Percentiles rank a stretch among this genome's conserved stretches.
phyloP scores from a whole-genome alignment of 2,113 vertebrate species.

The Helogale parvula region DNA sequence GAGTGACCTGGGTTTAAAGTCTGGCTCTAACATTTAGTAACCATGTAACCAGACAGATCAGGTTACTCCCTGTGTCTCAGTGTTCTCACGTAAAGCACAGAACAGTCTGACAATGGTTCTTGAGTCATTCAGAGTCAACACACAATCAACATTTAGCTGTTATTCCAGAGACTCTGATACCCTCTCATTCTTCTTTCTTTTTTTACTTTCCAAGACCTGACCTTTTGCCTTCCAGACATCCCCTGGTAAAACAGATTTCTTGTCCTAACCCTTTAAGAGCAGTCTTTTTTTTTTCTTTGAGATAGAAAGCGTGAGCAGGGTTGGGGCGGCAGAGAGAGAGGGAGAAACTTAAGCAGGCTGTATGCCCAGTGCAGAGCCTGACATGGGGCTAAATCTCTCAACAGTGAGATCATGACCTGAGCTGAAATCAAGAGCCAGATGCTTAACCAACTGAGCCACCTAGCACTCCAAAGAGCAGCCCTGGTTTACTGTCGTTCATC shows the following conservation, averaged over 20 bases:
- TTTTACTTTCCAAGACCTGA: background rate
- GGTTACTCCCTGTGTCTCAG: background rate
- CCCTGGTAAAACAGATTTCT: background rate
- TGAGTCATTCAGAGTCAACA: background rate
- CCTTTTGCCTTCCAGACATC: background rate
- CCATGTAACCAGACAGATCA: background rate
- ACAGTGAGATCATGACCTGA: no score
- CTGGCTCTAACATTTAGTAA: background rate
- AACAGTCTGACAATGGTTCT: background rate
- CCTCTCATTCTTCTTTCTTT: background rate
- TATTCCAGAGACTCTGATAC: background rate
- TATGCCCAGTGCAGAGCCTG: no score
- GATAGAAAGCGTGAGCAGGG: no score
- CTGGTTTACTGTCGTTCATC: background rate
- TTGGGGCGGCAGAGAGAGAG: no score
- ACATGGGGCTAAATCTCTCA: no score
- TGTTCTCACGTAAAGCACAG: background rate
- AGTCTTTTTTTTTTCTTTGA: no score
- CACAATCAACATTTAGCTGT: background rate
- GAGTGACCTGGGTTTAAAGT: background rate
- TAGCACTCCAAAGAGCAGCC: no score
- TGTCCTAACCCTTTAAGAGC: background rate
- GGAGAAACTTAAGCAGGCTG: no score
- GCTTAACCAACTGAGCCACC: no score
- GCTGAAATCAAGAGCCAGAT: no score